Conservation (phyloP, 2,797 vertebrate genomes). For the Staurois parvus region DNA sequence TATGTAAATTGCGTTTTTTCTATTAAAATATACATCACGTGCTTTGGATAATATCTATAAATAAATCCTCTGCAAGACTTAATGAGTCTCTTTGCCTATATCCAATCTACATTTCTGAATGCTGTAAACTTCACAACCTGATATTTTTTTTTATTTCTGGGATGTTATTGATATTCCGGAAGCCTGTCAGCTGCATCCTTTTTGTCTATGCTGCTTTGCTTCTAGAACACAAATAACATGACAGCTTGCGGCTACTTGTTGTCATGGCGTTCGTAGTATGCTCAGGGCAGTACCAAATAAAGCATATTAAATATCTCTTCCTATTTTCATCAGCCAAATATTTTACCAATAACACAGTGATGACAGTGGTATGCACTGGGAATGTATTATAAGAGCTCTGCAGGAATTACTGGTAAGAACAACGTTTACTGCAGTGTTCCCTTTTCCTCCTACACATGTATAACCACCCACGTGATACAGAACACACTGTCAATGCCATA, state of each 20-base stretch:
- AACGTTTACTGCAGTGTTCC: conserved; percentile 65
- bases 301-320: conserved; percentile 70
- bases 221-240: conserved; percentile 71
- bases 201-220: conserved; percentile 68
- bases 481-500: conserved; percentile 24
- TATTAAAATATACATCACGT: not conserved
- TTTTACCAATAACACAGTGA: conserved; percentile 70
- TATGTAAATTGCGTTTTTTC: not conserved
- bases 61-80: conserved; percentile 11
- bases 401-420: conserved; percentile 38
- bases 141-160: conserved; percentile 63
- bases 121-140: conserved; percentile 57
- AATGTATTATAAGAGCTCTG: conserved; percentile 43
- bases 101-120: conserved; percentile 27
- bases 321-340: conserved; percentile 72
- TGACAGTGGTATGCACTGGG: conserved; percentile 58
- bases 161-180: conserved; percentile 68
- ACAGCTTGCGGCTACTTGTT: conserved; percentile 72
- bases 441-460: conserved; percentile 56
- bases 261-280: conserved; percentile 69
- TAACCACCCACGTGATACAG: conserved; percentile 58
- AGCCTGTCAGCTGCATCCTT: conserved; percentile 71
- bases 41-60: conserved; percentile 1
- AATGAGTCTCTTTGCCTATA: conserved; percentile 27
- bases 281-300: conserved; percentile 72